Percentiles rank a stretch among this genome's conserved stretches.
phyloP scores from a whole-genome alignment of 2,888 invertebrate species.

The Drosophila affinis region DNA sequence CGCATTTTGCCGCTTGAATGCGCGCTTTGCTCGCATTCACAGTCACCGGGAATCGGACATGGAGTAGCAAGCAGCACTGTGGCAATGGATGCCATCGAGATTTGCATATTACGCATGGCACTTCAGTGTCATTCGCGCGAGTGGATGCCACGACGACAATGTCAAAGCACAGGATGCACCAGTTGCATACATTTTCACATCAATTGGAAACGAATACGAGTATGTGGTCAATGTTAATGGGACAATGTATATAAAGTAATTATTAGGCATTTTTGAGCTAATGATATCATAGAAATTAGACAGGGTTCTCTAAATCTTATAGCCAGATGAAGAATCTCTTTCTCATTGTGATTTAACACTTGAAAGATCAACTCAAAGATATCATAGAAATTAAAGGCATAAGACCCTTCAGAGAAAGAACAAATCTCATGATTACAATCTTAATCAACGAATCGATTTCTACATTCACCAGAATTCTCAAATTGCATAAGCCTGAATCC shows the following conservation, averaged over 20 bases:
- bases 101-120: constrained; percentile 76
- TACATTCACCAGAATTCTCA: constrained; percentile 21
- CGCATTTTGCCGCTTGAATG: constrained; percentile 71
- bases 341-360: too few relatives aligned
- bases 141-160: constrained; percentile 52
- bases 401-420: not conserved
- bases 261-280: constrained; percentile 1
- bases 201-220: constrained; percentile 26
- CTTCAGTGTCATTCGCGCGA: constrained; percentile 69
- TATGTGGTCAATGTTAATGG: constrained; percentile 45
- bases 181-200: constrained; percentile 67
- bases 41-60: constrained; percentile 18
- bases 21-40: constrained; percentile 38
- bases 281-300: too few relatives aligned
- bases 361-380: too few relatives aligned
- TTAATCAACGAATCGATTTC: constrained; percentile 8
- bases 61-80: constrained; percentile 7
- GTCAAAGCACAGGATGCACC: constrained; percentile 77
- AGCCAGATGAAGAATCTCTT: not conserved
- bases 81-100: constrained; percentile 47
- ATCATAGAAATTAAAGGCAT: not conserved
- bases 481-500: constrained; percentile 26
- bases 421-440: not conserved
- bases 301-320: too few relatives aligned
- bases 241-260: not conserved